Conservation (phyloP, 2,113 vertebrate species). For the Sinocyclocheilus anophthalmus region DNA sequence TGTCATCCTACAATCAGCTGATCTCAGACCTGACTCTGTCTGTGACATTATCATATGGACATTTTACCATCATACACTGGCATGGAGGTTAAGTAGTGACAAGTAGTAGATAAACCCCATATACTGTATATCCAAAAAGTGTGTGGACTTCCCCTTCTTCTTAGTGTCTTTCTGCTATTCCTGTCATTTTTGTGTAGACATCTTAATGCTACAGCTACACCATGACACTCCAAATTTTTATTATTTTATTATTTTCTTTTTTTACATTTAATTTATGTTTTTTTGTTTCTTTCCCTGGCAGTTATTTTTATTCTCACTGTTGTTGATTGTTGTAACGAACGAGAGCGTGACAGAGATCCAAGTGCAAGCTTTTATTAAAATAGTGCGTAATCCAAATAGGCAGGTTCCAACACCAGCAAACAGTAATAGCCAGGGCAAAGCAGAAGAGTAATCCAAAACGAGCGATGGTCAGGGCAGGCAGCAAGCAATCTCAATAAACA, state of each 20-base stretch:
- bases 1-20: slow-evolving; percentile 77
- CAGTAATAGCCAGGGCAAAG: no score
- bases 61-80: slow-evolving; percentile 26
- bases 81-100: neutral
- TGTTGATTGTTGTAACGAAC: neutral
- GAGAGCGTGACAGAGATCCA: no score
- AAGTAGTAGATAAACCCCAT: neutral
- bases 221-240: neutral
- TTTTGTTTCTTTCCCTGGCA: no score
- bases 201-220: neutral
- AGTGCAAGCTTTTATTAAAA: no score
- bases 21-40: slow-evolving; percentile 58
- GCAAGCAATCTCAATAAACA: no score
- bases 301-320: neutral
- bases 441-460: no score
- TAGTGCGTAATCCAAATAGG: no score
- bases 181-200: neutral
- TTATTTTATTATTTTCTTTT: no score
- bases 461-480: no score
- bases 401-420: no score
- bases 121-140: neutral
- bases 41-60: slow-evolving; percentile 55
- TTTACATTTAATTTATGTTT: no score
- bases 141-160: neutral
- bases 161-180: neutral